Evolutionary conservation across 2,113 vertebrate species (phyloP), one percentile per base, ranked within the genome.

Genomic region (Ancistrus triradiatus): DNA sequence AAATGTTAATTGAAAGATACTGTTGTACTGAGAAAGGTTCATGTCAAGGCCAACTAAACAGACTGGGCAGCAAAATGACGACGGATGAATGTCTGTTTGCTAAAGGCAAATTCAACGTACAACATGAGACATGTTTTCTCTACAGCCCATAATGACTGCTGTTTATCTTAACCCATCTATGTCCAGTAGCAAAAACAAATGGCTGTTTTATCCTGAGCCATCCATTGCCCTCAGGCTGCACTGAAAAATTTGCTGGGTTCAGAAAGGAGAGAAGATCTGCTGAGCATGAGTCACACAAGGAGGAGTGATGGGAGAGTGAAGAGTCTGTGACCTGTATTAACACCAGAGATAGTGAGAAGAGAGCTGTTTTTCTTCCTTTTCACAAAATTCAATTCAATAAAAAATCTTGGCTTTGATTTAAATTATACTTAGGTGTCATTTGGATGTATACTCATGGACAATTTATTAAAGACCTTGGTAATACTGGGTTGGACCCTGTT

Each of bases 1-100:
- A 33, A 46, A 44, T 25, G 65, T 35, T 17, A 24, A 48, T 2
- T 15, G 14, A 69, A 62, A 31, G 43, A 57, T 21, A 43, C 33
- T 53, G 17, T 56, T 66, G 62, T 49, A 55, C 10, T 28, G 7
- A 53, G 40, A 6, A 4, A 33, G n/a, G 21, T 46, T 17, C 17
- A 68, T 40, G 7, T 63, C 33, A 50, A 67, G 52, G 64, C 18
- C 38, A 67, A 19, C 35, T 56, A 0, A 24, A 58, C 63, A 49
- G 15, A 63, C 15, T 19, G 44, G 60, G 25, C 15, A 52, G 24
- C 7, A 14, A 1, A 48, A 42, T 8, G 58, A n/a, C n/a, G n/a
- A n/a, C n/a, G 25, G 17, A 13, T 7, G 18, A 38, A 48, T 56
- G 8, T 19, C 8, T 19, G 31, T 7, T 10, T 35, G 7, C 27